Evolutionary conservation across 2,888 invertebrate species (phyloP).

Genomic region (Papilio gigon): DNA sequence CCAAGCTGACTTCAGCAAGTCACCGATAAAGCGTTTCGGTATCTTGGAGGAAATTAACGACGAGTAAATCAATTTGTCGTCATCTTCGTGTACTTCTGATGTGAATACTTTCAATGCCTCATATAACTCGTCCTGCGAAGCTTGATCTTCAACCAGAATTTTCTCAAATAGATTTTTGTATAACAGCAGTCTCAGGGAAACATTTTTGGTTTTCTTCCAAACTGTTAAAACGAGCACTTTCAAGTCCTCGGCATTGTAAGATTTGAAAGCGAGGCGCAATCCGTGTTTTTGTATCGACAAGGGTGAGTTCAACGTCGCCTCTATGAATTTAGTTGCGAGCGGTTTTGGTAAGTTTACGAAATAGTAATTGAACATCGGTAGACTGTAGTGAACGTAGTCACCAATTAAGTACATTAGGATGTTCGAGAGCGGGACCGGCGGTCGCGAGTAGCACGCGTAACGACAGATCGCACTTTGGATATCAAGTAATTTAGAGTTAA

Average conservation of each 20-base stretch:
- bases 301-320: conserved; percentile 54
- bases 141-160: conserved; percentile 45
- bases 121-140: conserved; percentile 50
- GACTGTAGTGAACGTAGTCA: conserved; percentile 58
- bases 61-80: conserved; percentile 56
- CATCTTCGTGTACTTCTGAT: conserved; percentile 53
- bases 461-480: conserved; percentile 61
- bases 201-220: conserved; percentile 60
- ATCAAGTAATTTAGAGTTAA: conserved; percentile 47
- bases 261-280: conserved; percentile 59
- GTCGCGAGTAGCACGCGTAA: conserved; percentile 55
- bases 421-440: conserved; percentile 55
- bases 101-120: conserved; percentile 56
- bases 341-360: conserved; percentile 54
- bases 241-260: conserved; percentile 54
- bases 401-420: conserved; percentile 56
- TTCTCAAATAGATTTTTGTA: conserved; percentile 54
- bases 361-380: conserved; percentile 58
- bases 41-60: conserved; percentile 47
- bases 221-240: conserved; percentile 49
- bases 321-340: conserved; percentile 53
- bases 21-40: conserved; percentile 49
- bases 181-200: conserved; percentile 56
- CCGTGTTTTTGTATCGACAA: conserved; percentile 64
- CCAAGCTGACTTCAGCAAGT: conserved; percentile 55